phyloP scores from a whole-genome alignment of 2,113 vertebrate species.

The Tamias sibiricus region DNA sequence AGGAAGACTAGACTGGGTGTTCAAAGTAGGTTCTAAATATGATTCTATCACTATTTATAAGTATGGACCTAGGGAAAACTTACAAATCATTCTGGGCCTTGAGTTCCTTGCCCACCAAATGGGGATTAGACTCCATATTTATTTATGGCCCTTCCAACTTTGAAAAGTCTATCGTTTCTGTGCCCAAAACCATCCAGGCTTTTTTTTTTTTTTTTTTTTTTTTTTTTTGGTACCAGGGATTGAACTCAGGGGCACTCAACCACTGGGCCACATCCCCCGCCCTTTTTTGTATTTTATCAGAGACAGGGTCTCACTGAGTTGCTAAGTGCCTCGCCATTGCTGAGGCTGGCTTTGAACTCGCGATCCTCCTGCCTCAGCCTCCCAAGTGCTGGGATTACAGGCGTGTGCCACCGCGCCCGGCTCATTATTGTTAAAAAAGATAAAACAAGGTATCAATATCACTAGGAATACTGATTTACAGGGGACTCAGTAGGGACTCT shows the following conservation, averaged over 20 bases:
- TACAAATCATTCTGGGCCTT: neutral
- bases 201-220: no score
- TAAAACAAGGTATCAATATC: neutral
- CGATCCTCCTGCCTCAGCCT: no score
- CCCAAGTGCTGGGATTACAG: no score
- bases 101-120: neutral
- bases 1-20: neutral
- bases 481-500: neutral
- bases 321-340: no score
- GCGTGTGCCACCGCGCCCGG: no score
- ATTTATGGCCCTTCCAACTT: neutral
- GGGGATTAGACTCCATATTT: neutral
- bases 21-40: neutral
- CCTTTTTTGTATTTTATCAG: no score
- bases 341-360: no score
- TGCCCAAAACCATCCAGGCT: slow-evolving; percentile 48
- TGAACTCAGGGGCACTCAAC: no score
- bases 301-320: no score
- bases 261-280: no score
- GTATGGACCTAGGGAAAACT: neutral
- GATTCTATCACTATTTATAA: neutral
- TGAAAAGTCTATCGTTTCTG: neutral
- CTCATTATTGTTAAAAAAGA: slow-evolving; percentile 34
- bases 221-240: no score
- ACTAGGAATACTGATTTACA: slow-evolving; percentile 53